A percentile compares a stretch with the other conserved stretches of the same genome.
These are phyloP conservation scores for Eueremaeus valkanovi DNA, from an alignment of 2,888 invertebrate species.

Conservation along the genomic window DNA sequence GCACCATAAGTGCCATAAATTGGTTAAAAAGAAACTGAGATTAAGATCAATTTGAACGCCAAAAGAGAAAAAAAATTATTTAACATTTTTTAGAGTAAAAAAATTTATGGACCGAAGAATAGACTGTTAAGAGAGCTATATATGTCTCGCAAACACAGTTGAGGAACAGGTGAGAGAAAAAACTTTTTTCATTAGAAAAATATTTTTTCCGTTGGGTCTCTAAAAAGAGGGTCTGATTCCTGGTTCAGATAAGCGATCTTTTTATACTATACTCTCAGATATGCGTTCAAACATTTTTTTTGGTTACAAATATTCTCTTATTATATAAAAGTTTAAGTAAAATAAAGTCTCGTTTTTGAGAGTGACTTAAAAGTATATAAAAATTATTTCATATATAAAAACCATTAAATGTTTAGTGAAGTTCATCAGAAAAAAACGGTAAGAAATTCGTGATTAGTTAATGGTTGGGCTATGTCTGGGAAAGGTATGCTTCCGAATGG, in stretches of 20 bases:
- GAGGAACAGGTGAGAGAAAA: background rate
- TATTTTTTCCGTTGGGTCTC: background rate
- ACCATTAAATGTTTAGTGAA: conserved; percentile 10
- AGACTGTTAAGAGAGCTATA: background rate
- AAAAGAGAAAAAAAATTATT: background rate
- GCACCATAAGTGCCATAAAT: background rate
- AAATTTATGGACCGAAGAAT: background rate
- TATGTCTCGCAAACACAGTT: background rate
- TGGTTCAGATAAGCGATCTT: background rate
- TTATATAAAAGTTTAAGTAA: background rate
- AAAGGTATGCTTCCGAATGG: background rate
- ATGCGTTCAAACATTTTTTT: background rate
- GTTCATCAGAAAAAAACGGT: background rate
- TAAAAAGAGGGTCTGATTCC: background rate
- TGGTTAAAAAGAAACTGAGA: background rate
- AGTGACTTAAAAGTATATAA: background rate
- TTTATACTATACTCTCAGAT: background rate
- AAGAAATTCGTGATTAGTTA: conserved; percentile 11
- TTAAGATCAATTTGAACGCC: background rate
- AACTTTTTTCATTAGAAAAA: background rate
- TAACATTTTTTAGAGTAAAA: background rate
- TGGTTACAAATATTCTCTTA: conserved; percentile 11
- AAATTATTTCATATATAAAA: background rate
- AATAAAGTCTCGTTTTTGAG: background rate
- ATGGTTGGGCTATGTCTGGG: background rate